phyloP scores from a whole-genome alignment of 2,113 vertebrate genomes.

The Pipra filicauda region DNA sequence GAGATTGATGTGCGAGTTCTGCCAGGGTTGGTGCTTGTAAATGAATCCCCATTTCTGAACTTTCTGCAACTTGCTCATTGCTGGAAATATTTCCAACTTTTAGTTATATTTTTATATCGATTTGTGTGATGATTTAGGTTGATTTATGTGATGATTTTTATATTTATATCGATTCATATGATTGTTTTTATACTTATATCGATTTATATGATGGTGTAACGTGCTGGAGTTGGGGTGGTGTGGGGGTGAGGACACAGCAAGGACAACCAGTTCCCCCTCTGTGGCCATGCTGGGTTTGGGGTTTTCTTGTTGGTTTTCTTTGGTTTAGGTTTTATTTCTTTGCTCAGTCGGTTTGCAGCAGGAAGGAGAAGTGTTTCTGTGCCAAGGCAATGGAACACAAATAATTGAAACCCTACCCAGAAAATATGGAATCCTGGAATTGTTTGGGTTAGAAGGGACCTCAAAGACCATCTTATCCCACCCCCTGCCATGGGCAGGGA shows the following conservation, averaged over 20 bases:
- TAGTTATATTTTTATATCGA: background rate
- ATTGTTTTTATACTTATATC: background rate
- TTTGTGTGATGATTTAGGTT: background rate
- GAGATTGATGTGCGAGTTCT: background rate
- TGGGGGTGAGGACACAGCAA: background rate
- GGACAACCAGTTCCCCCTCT: background rate
- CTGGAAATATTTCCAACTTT: rapidly evolving
- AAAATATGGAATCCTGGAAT: background rate
- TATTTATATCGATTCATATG: background rate
- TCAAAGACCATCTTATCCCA: background rate
- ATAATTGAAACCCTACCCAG: background rate
- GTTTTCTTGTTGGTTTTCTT: background rate
- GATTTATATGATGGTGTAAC: background rate
- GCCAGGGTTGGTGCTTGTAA: background rate
- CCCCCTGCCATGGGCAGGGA: too few species aligned
- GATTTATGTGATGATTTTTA: background rate
- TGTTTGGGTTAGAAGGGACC: background rate
- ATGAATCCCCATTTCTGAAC: background rate
- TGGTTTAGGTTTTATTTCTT: background rate
- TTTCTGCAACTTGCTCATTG: background rate
- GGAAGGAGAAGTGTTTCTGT: background rate
- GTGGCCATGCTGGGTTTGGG: background rate
- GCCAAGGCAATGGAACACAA: background rate
- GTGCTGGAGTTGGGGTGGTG: background rate
- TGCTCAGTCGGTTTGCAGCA: rapidly evolving